These are phyloP conservation scores for Limnephilus lunatus DNA, from an alignment of 2,888 invertebrate genomes.

Conservation along the genomic window DNA sequence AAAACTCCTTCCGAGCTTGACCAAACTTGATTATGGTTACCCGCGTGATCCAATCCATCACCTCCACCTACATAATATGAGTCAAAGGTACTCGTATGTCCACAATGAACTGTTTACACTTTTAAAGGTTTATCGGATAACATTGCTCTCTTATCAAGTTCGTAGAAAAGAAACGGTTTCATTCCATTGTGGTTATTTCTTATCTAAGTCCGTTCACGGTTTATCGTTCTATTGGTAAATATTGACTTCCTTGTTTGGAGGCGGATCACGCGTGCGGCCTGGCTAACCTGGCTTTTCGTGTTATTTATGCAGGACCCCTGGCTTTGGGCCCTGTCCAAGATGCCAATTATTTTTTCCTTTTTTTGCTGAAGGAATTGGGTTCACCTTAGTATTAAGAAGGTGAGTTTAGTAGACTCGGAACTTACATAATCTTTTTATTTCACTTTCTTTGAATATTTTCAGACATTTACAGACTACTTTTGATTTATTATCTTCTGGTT, in stretches of 20 bases:
- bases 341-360: not conserved
- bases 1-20: not conserved
- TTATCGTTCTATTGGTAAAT: constrained; percentile 12
- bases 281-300: not conserved
- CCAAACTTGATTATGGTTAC: not conserved
- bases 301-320: not conserved
- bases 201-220: not conserved
- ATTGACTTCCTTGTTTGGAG: constrained; percentile 13
- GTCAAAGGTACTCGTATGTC: not conserved
- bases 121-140: not conserved
- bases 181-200: not conserved
- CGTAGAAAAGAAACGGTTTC: not conserved
- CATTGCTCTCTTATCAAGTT: not conserved
- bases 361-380: not conserved
- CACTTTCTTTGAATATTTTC: no score
- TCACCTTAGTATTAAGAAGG: not conserved
- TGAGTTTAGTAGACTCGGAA: not conserved
- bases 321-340: not conserved
- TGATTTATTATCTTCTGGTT: not conserved
- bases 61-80: not conserved
- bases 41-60: not conserved
- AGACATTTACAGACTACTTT: no score
- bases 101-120: not conserved
- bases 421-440: no score
- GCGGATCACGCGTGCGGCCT: not conserved